Conservation (phyloP, 2,797 vertebrate species). For the Bradypus variegatus region DNA sequence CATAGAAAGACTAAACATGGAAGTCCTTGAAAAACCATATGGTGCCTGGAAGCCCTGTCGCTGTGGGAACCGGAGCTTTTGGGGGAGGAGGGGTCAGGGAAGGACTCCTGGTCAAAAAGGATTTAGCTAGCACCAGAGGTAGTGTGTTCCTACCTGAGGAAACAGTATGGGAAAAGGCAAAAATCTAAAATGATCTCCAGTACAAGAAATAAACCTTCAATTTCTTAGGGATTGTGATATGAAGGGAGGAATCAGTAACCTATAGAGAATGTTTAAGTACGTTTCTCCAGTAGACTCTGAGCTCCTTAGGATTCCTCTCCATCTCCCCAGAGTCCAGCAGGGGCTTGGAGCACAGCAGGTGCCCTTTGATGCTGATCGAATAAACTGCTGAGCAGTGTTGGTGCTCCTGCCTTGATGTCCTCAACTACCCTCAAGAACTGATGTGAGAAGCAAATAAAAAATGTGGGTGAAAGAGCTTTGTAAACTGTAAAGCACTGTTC, state of each 20-base stretch:
- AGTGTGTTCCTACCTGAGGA: neutral
- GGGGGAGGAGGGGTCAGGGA: neutral
- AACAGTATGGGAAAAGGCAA: neutral
- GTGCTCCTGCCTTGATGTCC: constrained; percentile 6
- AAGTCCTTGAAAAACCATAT: neutral
- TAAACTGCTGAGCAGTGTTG: neutral
- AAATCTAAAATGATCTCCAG: constrained; percentile 24
- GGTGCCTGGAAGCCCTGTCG: neutral
- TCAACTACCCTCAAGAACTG: neutral
- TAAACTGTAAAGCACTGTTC: neutral
- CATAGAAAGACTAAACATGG: neutral
- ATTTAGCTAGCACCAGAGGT: neutral
- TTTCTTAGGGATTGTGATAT: constrained; percentile 2
- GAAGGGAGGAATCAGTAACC: neutral
- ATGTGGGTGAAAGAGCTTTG: neutral
- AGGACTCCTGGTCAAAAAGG: neutral
- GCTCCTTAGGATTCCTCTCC: neutral
- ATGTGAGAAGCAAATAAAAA: neutral
- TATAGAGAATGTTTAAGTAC: neutral
- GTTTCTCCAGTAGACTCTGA: neutral
- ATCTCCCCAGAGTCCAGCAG: neutral
- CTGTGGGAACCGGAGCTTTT: neutral
- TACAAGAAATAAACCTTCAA: neutral
- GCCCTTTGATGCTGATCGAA: neutral
- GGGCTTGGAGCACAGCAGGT: neutral